Conservation (phyloP, 2,888 invertebrate species). For the Strigamia crassipes region DNA sequence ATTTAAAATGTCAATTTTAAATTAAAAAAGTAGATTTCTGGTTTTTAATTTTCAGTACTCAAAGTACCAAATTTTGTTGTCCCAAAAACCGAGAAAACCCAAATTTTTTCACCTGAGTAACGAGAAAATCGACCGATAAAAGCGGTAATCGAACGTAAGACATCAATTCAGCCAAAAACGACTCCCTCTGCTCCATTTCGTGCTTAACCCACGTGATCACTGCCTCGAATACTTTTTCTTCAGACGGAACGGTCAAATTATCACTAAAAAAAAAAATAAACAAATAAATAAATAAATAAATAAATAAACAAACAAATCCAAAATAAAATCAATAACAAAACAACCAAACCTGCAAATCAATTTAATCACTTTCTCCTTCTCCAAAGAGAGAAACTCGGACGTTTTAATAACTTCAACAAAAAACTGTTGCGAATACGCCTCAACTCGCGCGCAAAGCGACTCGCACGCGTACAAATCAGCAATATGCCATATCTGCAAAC, state of each 20-base stretch:
- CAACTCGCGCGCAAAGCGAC: slow-evolving; percentile 45
- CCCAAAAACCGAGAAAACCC: no score
- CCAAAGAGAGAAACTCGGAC: slow-evolving; percentile 46
- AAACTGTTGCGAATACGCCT: slow-evolving; percentile 48
- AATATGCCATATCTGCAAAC: slow-evolving; percentile 49
- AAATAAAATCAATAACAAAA: no score
- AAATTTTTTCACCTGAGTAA: slow-evolving; percentile 45
- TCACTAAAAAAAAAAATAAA: slow-evolving; percentile 47
- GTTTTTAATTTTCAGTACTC: no score
- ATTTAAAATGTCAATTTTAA: no score
- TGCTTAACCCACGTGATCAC: slow-evolving; percentile 48
- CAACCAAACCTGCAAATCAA: slow-evolving; percentile 48
- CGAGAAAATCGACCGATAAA: slow-evolving; percentile 48
- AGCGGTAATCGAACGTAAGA: slow-evolving; percentile 47
- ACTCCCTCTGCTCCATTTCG: slow-evolving; percentile 46
- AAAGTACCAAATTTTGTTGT: no score
- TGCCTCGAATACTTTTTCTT: slow-evolving; percentile 50
- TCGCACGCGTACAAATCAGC: slow-evolving; percentile 49
- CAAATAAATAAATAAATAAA: no score
- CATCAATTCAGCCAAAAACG: slow-evolving; percentile 47
- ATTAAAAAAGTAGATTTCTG: no score
- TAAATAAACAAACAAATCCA: no score
- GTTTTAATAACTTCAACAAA: slow-evolving; percentile 48
- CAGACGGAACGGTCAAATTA: slow-evolving; percentile 48
- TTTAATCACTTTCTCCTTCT: slow-evolving; percentile 48